Percentiles rank a stretch among this genome's conserved stretches.
Evolutionary conservation across 2,113 vertebrate species (phyloP).

Genomic region (Mus pahari): DNA sequence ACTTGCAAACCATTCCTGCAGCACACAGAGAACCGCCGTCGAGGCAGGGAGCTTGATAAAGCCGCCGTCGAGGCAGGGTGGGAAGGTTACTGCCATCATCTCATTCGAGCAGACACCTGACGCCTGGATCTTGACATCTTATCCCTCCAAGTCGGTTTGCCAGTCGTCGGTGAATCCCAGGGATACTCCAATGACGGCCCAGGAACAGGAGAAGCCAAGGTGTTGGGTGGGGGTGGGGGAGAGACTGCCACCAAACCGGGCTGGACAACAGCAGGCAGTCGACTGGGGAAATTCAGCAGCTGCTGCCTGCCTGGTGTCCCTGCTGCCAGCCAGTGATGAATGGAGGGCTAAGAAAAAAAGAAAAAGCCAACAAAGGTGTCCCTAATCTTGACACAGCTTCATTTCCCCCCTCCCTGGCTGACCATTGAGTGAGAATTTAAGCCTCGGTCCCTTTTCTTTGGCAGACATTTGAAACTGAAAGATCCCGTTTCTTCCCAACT

Average conservation of each 20-base stretch:
- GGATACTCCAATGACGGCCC: background rate
- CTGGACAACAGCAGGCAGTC: slow-evolving; percentile 77
- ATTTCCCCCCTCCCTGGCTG: slow-evolving; percentile 53
- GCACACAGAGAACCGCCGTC: background rate
- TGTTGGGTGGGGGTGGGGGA: background rate
- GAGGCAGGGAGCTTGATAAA: background rate
- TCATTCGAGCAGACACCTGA: slow-evolving; percentile 39
- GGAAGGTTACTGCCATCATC: background rate
- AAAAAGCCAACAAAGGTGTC: slow-evolving; percentile 71
- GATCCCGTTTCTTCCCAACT: slow-evolving; percentile 74
- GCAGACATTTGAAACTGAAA: slow-evolving; percentile 79
- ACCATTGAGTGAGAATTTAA: slow-evolving; percentile 72
- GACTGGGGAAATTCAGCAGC: slow-evolving; percentile 78
- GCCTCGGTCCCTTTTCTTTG: slow-evolving; percentile 61
- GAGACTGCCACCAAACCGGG: slow-evolving; percentile 16
- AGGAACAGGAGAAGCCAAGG: background rate
- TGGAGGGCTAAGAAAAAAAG: slow-evolving; percentile 49
- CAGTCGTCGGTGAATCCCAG: background rate
- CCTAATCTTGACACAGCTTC: slow-evolving; percentile 74
- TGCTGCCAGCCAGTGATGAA: slow-evolving; percentile 75
- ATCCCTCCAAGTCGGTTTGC: slow-evolving; percentile 31
- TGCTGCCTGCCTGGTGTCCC: slow-evolving; percentile 65
- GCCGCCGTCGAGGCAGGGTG: background rate
- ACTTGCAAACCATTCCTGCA: slow-evolving; percentile 29
- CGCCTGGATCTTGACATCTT: slow-evolving; percentile 44